Conservation (phyloP, 2,797 vertebrate species). For the Anguilla anguilla region DNA sequence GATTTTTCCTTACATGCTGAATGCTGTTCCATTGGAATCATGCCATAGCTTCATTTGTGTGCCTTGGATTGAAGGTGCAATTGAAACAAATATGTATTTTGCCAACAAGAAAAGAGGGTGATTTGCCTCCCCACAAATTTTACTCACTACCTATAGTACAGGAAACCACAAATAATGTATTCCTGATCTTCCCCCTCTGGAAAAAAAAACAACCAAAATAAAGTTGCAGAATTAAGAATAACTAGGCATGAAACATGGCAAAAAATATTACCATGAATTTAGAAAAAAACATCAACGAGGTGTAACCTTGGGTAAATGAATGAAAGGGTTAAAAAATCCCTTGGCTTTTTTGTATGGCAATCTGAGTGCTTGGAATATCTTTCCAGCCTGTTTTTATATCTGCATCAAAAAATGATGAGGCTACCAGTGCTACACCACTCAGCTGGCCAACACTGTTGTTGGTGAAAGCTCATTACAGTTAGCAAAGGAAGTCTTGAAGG, state of each 20-base stretch:
- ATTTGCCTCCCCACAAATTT: no score
- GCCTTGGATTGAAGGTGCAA: no score
- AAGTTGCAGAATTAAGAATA: neutral
- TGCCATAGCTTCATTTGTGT: no score
- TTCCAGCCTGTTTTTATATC: neutral
- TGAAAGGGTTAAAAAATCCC: neutral
- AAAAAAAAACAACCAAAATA: neutral
- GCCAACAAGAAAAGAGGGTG: no score
- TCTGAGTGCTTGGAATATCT: neutral
- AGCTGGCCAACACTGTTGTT: neutral
- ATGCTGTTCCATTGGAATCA: no score
- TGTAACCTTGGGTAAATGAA: neutral
- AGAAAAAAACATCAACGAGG: neutral
- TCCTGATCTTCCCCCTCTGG: no score
- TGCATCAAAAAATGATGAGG: neutral
- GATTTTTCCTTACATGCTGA: no score
- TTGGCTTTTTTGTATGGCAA: neutral
- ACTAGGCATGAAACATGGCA: neutral
- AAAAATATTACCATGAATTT: neutral
- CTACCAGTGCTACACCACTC: neutral
- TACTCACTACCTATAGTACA: no score
- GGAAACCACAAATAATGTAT: no score
- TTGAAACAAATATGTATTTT: no score
- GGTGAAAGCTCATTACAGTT: neutral
- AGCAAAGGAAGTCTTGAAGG: neutral